Evolutionary conservation across 2,888 invertebrate species (phyloP).

Genomic region (Rotaria socialis): DNA sequence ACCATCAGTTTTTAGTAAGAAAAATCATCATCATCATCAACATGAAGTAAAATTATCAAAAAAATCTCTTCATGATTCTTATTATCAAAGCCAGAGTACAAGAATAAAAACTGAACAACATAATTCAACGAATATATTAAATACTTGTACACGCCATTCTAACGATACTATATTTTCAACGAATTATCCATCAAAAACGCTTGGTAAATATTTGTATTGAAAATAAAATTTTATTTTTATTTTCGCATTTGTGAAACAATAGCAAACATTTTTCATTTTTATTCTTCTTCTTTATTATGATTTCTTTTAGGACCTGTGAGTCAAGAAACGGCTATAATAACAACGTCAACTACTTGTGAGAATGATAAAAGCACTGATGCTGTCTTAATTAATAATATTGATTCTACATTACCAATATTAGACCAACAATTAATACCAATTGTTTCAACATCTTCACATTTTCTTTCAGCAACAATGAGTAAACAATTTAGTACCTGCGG

Average conservation of each 20-base stretch:
- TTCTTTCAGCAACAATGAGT: background rate
- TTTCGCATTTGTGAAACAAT: too few relatives aligned
- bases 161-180: background rate
- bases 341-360: background rate
- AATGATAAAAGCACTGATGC: background rate
- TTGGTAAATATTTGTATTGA: background rate
- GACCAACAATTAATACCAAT: background rate
- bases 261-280: too few relatives aligned
- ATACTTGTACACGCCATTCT: background rate
- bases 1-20: background rate
- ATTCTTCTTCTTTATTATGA: too few relatives aligned
- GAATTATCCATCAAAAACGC: background rate
- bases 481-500: background rate
- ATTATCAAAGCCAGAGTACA: too few relatives aligned
- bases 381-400: background rate
- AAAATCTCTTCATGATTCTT: background rate
- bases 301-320: background rate
- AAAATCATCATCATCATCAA: background rate
- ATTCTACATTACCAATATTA: background rate
- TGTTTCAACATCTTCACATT: constrained; percentile 1
- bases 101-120: too few relatives aligned
- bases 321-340: background rate
- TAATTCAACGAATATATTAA: background rate
- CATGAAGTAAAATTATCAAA: background rate
- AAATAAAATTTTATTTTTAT: background rate